phyloP scores from a whole-genome alignment of 2,797 vertebrate genomes.

The Chanos chanos region DNA sequence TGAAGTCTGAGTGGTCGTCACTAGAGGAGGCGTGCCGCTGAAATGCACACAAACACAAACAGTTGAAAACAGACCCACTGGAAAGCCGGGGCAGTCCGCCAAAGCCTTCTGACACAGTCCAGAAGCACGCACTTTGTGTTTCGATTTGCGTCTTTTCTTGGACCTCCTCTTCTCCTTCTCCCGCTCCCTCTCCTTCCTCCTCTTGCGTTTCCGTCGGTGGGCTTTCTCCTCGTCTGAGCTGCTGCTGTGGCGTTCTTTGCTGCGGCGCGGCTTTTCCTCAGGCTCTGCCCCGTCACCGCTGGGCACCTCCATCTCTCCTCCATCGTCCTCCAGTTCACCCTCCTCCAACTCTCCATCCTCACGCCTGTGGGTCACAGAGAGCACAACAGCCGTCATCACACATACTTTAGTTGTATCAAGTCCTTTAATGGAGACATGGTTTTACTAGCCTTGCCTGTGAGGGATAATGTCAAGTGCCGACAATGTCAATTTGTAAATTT shows the following conservation, averaged over 20 bases:
- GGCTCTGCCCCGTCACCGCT: constrained; percentile 66
- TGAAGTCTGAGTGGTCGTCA: constrained; percentile 89
- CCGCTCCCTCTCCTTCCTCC: constrained; percentile 84
- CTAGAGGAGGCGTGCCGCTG: constrained; percentile 93
- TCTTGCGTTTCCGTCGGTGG: constrained; percentile 86
- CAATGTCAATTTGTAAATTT: no score
- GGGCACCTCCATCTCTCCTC: constrained; percentile 73
- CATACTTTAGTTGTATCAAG: no score
- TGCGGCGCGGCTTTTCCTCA: constrained; percentile 64
- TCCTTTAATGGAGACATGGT: no score
- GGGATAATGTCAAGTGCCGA: no score
- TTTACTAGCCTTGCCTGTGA: no score
- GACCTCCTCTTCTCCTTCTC: constrained; percentile 88
- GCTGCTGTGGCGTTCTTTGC: constrained; percentile 79
- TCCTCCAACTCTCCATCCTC: constrained; percentile 94
- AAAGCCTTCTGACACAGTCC: background rate
- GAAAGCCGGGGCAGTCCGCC: background rate
- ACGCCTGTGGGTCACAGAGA: constrained; percentile 53
- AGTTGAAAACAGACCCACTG: background rate
- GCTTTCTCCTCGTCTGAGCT: constrained; percentile 82
- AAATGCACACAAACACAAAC: constrained; percentile 14
- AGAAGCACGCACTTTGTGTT: constrained; percentile 81
- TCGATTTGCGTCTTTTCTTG: constrained; percentile 93
- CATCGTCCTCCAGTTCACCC: constrained; percentile 91
- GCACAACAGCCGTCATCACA: constrained; percentile 5